phyloP scores from a whole-genome alignment of 1,140 invertebrate genomes.

The Drosophila tani region DNA sequence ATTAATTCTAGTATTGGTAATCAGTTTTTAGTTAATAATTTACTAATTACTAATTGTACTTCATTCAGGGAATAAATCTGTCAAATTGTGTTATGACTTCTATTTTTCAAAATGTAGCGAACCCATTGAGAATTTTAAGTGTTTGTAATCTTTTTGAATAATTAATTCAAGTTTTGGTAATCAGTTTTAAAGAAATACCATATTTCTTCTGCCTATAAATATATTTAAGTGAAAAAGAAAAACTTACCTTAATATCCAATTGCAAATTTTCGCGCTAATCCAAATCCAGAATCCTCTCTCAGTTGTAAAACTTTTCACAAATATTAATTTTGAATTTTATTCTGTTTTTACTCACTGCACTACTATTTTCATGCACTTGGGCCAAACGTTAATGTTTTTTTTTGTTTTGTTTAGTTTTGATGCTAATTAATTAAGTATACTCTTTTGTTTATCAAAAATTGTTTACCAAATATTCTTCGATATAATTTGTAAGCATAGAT shows the following conservation, averaged over 20 bases:
- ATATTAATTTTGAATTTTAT: conserved; percentile 45
- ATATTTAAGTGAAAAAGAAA: not conserved
- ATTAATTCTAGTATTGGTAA: no score
- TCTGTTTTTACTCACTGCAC: conserved; percentile 35
- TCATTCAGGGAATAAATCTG: no score
- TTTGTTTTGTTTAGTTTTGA: conserved; percentile 45
- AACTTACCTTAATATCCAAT: conserved; percentile 75
- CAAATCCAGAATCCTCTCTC: conserved; percentile 59
- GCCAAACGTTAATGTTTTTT: conserved; percentile 49
- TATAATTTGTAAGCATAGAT: conserved; percentile 61
- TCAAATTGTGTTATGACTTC: no score
- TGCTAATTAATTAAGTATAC: conserved; percentile 40
- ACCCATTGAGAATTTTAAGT: no score
- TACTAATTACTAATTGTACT: no score
- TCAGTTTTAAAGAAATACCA: not conserved
- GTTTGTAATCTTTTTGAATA: no score
- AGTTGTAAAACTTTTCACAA: conserved; percentile 53
- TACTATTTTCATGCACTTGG: conserved; percentile 45
- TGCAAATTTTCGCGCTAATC: conserved; percentile 75
- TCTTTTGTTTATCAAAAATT: conserved; percentile 61
- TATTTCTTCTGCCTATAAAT: no score
- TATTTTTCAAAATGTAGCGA: no score
- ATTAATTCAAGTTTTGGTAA: no score
- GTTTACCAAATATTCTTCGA: conserved; percentile 73
- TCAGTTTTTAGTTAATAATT: no score